Evolutionary conservation across 2,113 vertebrate genomes (phyloP).

Genomic region (Paraplagusia blochii): DNA sequence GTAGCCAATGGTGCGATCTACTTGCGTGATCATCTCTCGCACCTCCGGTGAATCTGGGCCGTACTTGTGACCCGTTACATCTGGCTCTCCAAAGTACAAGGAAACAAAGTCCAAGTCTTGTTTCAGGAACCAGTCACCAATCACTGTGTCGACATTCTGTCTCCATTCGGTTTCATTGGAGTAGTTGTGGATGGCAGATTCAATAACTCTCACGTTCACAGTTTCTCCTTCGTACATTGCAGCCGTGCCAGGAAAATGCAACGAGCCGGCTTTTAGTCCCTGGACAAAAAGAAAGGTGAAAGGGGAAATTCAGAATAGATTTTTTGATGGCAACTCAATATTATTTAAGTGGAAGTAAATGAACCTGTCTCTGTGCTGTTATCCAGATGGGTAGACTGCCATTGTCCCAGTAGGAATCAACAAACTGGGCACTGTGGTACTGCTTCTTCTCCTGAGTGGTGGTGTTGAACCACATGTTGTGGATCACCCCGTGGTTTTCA

Average conservation of each 20-base stretch:
- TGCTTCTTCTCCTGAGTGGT: conserved; percentile 74
- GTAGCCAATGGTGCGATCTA: conserved; percentile 85
- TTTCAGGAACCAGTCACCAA: conserved; percentile 75
- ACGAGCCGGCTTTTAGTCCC: conserved; percentile 85
- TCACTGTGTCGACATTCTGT: conserved; percentile 76
- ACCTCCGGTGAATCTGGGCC: conserved; percentile 81
- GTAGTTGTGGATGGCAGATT: conserved; percentile 71
- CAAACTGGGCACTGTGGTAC: conserved; percentile 79
- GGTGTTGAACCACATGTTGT: conserved; percentile 88
- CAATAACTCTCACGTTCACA: conserved; percentile 72
- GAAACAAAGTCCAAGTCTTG: conserved; percentile 82
- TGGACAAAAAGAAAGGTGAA: conserved; percentile 38
- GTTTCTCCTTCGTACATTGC: conserved; percentile 77
- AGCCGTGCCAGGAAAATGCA: conserved; percentile 84
- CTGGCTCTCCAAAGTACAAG: conserved; percentile 88
- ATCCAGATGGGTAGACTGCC: conserved; percentile 91
- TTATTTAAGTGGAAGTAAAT: not conserved
- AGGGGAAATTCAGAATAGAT: not conserved
- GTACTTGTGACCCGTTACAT: conserved; percentile 77
- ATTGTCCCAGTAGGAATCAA: conserved; percentile 86
- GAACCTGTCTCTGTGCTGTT: conserved; percentile 89
- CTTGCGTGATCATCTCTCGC: conserved; percentile 77
- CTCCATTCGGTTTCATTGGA: conserved; percentile 80
- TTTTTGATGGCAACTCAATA: not conserved
- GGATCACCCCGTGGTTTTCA: conserved; percentile 88